These are phyloP conservation scores for Drosophila neonasuta DNA, from an alignment of 2,888 invertebrate species.

Conservation along the genomic window DNA sequence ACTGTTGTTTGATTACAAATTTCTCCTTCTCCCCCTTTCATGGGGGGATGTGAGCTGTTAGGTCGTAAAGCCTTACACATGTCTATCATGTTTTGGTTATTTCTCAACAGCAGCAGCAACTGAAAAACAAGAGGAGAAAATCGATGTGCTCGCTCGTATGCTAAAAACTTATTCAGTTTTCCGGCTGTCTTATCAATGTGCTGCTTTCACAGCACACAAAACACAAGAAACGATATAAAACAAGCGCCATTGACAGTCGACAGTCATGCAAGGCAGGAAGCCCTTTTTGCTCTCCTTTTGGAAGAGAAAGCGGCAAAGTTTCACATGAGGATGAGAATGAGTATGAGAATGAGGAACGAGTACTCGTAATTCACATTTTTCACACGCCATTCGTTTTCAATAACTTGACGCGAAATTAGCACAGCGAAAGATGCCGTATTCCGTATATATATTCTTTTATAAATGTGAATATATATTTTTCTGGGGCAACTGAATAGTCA, in stretches of 20 bases:
- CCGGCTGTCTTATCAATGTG: constrained; percentile 37
- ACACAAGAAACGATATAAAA: constrained; percentile 25
- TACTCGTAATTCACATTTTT: constrained; percentile 66
- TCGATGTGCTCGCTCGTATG: constrained; percentile 5
- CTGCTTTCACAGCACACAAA: constrained; percentile 16
- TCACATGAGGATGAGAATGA: constrained; percentile 8
- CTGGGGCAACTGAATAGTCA: constrained; percentile 56
- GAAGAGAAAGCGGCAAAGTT: constrained; percentile 26
- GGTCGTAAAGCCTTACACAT: background rate
- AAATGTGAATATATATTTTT: constrained; percentile 15
- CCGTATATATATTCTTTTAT: constrained; percentile 8
- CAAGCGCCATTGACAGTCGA: constrained; percentile 20
- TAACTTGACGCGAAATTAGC: constrained; percentile 69
- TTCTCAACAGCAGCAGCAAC: background rate
- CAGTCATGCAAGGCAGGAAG: constrained; percentile 42
- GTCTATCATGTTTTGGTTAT: constrained; percentile 10
- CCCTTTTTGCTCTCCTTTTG: background rate
- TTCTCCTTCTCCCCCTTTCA: too few species aligned
- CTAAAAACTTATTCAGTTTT: constrained; percentile 25
- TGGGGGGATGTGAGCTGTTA: background rate
- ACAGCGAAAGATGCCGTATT: constrained; percentile 44
- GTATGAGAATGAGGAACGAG: constrained; percentile 10
- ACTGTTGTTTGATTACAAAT: background rate
- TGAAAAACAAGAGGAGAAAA: constrained; percentile 5
- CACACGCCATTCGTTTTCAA: constrained; percentile 77